These are phyloP conservation scores for Diprion similis DNA, from an alignment of 1,140 invertebrate species.

Conservation along the genomic window DNA sequence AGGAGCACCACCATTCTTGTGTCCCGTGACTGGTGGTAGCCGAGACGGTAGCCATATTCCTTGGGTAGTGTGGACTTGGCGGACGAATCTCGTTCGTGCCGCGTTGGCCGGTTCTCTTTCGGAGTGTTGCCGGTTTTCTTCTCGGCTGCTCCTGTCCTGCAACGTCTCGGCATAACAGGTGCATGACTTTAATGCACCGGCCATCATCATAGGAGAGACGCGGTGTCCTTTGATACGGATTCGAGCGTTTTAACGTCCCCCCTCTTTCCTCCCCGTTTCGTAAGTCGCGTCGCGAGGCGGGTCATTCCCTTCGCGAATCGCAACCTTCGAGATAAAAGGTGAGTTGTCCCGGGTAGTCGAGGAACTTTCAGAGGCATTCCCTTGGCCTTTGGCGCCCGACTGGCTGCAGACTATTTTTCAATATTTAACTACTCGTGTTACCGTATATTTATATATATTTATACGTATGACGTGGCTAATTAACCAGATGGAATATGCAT, in stretches of 20 bases:
- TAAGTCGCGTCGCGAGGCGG: no score
- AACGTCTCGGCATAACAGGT: not conserved
- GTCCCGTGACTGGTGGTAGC: not conserved
- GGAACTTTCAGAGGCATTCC: no score
- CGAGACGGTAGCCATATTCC: not conserved
- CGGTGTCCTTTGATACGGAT: slow-evolving; percentile 5
- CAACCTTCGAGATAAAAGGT: no score
- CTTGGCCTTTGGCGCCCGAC: no score
- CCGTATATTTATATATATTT: no score
- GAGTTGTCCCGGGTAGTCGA: no score
- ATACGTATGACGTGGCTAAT: no score
- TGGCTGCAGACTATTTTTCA: no score
- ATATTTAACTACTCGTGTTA: no score
- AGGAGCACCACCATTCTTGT: no score
- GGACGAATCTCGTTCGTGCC: not conserved
- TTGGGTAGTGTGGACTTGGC: not conserved
- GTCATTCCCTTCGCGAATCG: no score
- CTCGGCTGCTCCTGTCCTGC: not conserved
- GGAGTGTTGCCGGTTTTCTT: not conserved
- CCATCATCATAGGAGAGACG: slow-evolving; percentile 1
- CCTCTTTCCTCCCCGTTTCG: not conserved
- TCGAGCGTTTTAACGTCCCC: not conserved
- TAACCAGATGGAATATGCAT: no score
- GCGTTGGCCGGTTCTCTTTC: not conserved
- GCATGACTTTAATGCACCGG: slow-evolving; percentile 7